Base-by-base conservation (phyloP, 2,797 vertebrate species). In the Enteromius anoplus region DNA sequence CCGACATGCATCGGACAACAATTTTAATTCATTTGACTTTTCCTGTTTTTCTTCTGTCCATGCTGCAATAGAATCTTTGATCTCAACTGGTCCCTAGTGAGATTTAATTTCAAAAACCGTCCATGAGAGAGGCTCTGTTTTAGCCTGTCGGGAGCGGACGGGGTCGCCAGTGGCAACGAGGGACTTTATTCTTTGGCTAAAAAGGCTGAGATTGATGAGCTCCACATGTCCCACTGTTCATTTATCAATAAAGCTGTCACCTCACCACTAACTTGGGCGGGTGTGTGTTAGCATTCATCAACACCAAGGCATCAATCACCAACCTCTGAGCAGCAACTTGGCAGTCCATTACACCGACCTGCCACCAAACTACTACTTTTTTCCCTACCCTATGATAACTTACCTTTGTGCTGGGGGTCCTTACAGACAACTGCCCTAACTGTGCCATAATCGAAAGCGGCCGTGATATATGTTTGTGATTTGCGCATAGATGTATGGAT, bases 241-340 rank as follows among this genome's bases (percentile, higher is more conserved):
- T 94, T 93, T 90, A 92, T 93, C 93, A 92, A 92, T 94, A 92
- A 93, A 92, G 87, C 92, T 92, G 92, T 92, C 92, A 90, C 86
- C 87, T 82, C 85, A 90, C 87, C 85, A 90, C 91, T 92, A 92
- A 93, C 91, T 87, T 92, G 92, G 90, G 89, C 85, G 87, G 87
- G 84, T 90, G 89, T 89, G 85, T 79, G 82, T 83, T 78, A 75
- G 90, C 89, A 92, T 93, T 91, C 89, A 93, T 94, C 93, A 93
- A 91, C 86, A 82, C 87, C 71, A 72, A 86, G 34, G 87, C 91
- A 93, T 94, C 92, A 91, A 92, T 93, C 93, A 92, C 88, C 47
- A 76, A 85, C 78, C 88, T 83, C 69, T 40, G 80, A 89, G 89
- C 88, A 89, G 87, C 85, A 42, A 81, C 84, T 86, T 85, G 42